These are phyloP conservation scores for Phasia obesa DNA, from an alignment of 2,888 invertebrate genomes.

Conservation along the genomic window DNA sequence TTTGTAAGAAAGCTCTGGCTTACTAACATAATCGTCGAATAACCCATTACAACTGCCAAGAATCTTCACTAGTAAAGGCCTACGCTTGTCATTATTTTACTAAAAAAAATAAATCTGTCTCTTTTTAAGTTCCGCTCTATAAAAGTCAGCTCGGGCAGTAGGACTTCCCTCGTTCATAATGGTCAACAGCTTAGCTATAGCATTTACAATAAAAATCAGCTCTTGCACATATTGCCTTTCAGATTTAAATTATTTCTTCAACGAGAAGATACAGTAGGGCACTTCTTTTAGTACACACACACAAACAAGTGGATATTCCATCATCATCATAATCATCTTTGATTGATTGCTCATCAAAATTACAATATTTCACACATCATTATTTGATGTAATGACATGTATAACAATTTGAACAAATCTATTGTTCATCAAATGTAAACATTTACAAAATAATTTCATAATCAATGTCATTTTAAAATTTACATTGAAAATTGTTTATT, in stretches of 20 bases:
- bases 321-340: no score
- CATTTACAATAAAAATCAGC: neutral
- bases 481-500: slow-evolving; percentile 60
- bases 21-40: no score
- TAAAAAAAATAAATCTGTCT: no score
- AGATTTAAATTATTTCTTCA: neutral
- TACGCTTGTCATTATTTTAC: no score
- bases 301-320: slow-evolving; percentile 22
- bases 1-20: no score
- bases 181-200: neutral
- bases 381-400: slow-evolving; percentile 12
- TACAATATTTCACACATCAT: slow-evolving; percentile 34
- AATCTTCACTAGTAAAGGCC: no score
- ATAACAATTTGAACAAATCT: slow-evolving; percentile 14
- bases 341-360: slow-evolving; percentile 56
- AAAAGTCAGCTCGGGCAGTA: no score
- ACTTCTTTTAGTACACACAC: neutral
- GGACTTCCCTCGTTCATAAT: neutral
- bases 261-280: neutral
- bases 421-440: slow-evolving; percentile 48
- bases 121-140: no score
- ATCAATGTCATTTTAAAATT: slow-evolving; percentile 33
- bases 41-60: no score
- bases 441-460: slow-evolving; percentile 52
- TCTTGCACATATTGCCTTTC: neutral